phyloP scores from a whole-genome alignment of 2,113 vertebrate genomes.

The Melanostigma gelatinosum region DNA sequence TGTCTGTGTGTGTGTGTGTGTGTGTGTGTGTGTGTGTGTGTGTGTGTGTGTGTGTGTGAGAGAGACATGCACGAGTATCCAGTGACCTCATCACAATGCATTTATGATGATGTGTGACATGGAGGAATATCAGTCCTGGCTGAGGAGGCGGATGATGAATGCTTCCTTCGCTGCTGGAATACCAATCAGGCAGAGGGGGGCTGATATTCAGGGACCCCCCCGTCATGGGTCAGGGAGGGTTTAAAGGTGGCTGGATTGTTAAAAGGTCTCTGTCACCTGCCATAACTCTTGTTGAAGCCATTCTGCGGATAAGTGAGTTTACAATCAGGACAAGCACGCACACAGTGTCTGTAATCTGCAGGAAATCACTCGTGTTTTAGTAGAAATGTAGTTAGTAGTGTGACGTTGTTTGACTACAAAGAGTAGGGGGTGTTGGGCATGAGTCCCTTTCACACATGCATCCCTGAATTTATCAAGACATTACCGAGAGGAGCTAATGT shows the following conservation, averaged over 20 bases:
- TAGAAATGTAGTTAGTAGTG: background rate
- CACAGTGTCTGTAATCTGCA: background rate
- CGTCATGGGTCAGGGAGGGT: background rate
- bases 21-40: background rate
- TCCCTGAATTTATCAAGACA: no score
- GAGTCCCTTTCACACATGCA: no score
- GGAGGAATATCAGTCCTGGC: constrained; percentile 1
- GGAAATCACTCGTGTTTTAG: background rate
- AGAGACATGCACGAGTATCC: background rate
- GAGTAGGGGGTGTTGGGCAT: no score
- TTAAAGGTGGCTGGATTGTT: background rate
- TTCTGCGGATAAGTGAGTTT: background rate
- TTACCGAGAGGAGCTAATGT: no score
- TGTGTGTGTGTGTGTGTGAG: constrained; percentile 2
- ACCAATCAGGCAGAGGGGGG: constrained; percentile 22
- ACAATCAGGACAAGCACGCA: background rate
- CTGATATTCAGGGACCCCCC: constrained; percentile 4
- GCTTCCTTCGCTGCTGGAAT: constrained; percentile 34
- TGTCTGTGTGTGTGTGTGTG: background rate
- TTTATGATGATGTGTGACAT: constrained; percentile 37
- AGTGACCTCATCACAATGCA: constrained; percentile 39
- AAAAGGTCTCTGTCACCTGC: background rate
- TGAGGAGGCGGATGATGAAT: constrained; percentile 38
- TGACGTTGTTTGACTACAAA: no score
- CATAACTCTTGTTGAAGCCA: background rate